A percentile compares a stretch with the other conserved stretches of the same genome.
These are phyloP conservation scores for Hydraecia micacea DNA, from an alignment of 2,888 invertebrate species.

Conservation along the genomic window DNA sequence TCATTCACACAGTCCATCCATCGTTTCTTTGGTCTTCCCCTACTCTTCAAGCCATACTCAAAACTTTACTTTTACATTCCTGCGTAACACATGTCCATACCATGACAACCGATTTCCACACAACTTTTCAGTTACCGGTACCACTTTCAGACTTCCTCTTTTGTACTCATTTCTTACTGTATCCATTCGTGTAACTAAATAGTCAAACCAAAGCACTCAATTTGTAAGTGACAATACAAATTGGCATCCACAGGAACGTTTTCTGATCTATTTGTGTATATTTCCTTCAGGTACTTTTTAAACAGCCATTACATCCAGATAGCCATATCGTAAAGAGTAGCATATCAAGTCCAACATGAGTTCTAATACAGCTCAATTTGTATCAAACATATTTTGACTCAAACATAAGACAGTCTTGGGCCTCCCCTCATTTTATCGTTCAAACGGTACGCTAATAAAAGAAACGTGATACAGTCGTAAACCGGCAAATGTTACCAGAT, in stretches of 20 bases:
- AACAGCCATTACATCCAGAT: neutral
- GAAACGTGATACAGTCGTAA: slow-evolving; percentile 71
- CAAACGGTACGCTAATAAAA: slow-evolving; percentile 71
- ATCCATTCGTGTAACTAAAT: neutral
- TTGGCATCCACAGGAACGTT: neutral
- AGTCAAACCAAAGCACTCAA: neutral
- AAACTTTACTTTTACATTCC: too few species aligned
- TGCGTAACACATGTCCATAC: too few species aligned
- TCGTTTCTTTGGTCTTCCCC: too few species aligned
- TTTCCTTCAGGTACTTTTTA: neutral
- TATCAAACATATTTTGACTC: slow-evolving; percentile 7
- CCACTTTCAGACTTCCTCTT: too few species aligned
- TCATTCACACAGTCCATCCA: too few species aligned
- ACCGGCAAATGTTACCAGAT: slow-evolving; percentile 69
- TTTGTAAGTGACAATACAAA: neutral
- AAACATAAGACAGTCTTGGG: slow-evolving; percentile 12
- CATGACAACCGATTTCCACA: too few species aligned
- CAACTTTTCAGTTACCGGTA: too few species aligned
- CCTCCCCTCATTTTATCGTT: slow-evolving; percentile 59
- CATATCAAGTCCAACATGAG: neutral
- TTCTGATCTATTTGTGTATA: neutral
- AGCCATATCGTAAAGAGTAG: neutral
- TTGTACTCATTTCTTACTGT: too few species aligned
- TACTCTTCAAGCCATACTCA: too few species aligned
- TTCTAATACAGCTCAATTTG: slow-evolving; percentile 12